Evolutionary conservation across 2,113 vertebrate genomes (phyloP).

Genomic region (Toxotes jaculatrix): DNA sequence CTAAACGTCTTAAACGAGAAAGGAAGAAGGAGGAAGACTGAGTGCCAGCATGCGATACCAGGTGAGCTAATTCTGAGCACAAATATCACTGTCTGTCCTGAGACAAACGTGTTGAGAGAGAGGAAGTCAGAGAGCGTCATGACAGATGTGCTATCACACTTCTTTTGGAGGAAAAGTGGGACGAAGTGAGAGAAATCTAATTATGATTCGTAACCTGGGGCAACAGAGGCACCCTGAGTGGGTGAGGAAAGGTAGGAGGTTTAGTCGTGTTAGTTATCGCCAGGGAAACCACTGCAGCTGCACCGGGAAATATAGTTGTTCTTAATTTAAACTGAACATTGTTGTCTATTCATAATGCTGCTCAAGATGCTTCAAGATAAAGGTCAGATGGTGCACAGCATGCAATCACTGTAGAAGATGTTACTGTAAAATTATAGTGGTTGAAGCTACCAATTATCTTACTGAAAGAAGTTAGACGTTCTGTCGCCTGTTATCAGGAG

Average conservation of each 20-base stretch:
- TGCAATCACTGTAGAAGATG: constrained; percentile 2
- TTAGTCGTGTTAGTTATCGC: constrained; percentile 36
- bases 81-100: background rate
- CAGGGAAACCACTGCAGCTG: constrained; percentile 65
- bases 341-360: constrained; percentile 18
- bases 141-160: constrained; percentile 65
- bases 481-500: background rate
- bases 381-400: constrained; percentile 10
- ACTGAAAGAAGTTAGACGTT: background rate
- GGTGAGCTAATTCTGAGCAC: constrained; percentile 15
- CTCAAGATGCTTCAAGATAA: background rate
- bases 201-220: constrained; percentile 68
- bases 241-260: constrained; percentile 50
- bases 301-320: constrained; percentile 13
- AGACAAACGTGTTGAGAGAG: constrained; percentile 23
- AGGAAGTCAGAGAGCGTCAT: constrained; percentile 12
- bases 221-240: constrained; percentile 58
- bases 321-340: constrained; percentile 33
- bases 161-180: constrained; percentile 44
- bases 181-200: constrained; percentile 64
- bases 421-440: constrained; percentile 5
- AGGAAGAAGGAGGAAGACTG: background rate
- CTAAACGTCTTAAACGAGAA: background rate
- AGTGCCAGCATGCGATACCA: background rate
- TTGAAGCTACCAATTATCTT: constrained; percentile 7